These are phyloP conservation scores for Intellagama lesueurii DNA, from an alignment of 2,797 vertebrate species.

Conservation along the genomic window DNA sequence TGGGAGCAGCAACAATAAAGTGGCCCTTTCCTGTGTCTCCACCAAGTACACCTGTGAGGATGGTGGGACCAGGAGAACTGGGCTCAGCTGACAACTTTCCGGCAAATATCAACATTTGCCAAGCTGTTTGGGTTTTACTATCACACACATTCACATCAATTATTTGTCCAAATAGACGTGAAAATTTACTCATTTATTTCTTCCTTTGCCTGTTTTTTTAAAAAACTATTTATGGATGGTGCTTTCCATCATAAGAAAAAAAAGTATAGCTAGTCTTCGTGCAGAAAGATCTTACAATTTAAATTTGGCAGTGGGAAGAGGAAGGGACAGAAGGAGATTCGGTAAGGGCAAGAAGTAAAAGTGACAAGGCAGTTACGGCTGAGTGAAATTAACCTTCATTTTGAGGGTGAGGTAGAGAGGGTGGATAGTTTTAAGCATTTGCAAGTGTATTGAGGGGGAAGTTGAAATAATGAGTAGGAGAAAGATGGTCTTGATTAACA, in stretches of 20 bases:
- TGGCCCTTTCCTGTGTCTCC: too few relatives aligned
- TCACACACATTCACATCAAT: background rate
- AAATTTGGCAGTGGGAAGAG: background rate
- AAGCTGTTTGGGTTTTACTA: background rate
- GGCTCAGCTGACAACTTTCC: background rate
- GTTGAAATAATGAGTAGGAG: background rate
- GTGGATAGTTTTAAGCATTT: background rate
- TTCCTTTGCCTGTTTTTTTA: too few relatives aligned
- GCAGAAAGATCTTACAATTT: background rate
- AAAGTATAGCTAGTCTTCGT: too few relatives aligned
- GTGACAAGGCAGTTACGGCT: background rate
- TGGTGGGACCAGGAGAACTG: background rate
- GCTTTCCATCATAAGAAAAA: background rate
- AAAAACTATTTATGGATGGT: background rate
- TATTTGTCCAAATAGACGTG: background rate
- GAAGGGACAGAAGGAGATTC: too few relatives aligned
- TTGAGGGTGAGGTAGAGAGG: background rate
- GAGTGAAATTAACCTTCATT: background rate
- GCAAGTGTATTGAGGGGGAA: background rate
- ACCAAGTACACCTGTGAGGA: too few relatives aligned
- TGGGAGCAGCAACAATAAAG: too few relatives aligned
- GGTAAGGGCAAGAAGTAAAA: background rate
- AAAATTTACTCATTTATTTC: background rate
- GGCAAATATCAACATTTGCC: background rate
- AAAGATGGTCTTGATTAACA: background rate